Evolutionary conservation across 2,888 invertebrate species (phyloP).

Genomic region (Trichogramma evanescens): DNA sequence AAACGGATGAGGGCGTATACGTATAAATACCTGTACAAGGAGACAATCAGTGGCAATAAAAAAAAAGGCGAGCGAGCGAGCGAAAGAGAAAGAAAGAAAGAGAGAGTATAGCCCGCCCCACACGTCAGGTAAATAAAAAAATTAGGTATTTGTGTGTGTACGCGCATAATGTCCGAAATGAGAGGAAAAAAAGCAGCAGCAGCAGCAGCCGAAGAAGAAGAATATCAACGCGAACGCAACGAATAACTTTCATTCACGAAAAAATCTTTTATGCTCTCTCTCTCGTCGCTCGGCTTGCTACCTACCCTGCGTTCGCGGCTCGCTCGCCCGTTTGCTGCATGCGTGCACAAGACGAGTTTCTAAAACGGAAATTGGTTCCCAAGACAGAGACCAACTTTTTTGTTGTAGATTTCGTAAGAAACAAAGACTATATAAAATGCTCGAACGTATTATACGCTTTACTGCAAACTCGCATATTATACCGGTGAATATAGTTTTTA

Average conservation of each 20-base stretch:
- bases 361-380: constrained; percentile 35
- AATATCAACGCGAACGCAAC: not conserved
- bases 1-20: too few relatives aligned
- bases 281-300: not conserved
- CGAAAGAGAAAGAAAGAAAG: constrained; percentile 3
- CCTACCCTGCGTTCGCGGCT: too few relatives aligned
- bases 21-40: not conserved
- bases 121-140: not conserved
- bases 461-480: too few relatives aligned
- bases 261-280: constrained; percentile 31
- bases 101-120: not conserved
- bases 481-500: too few relatives aligned
- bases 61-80: not conserved
- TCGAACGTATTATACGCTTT: too few relatives aligned
- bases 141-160: not conserved
- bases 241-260: constrained; percentile 36
- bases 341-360: constrained; percentile 20
- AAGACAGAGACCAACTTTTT: constrained; percentile 19
- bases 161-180: not conserved
- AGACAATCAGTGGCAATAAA: not conserved
- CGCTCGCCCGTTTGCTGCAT: too few relatives aligned
- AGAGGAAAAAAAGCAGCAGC: constrained; percentile 4
- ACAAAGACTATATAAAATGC: too few relatives aligned
- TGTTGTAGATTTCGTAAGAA: constrained; percentile 10
- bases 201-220: not conserved